Percentiles rank a stretch among this genome's conserved stretches.
These are phyloP conservation scores for Ophion slaviceki DNA, from an alignment of 2,888 invertebrate genomes.

Conservation along the genomic window DNA sequence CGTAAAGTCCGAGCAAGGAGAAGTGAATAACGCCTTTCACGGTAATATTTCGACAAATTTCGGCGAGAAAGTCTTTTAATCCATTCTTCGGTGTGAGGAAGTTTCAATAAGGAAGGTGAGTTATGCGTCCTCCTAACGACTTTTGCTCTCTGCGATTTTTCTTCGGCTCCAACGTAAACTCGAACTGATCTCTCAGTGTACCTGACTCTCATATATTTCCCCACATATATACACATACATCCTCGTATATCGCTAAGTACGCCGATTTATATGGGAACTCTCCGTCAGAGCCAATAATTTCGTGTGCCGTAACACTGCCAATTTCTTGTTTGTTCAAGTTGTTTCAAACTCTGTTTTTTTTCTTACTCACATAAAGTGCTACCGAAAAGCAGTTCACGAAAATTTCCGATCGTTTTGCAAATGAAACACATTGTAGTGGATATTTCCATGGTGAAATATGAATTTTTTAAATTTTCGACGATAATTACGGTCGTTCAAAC, in stretches of 20 bases:
- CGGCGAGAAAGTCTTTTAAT: constrained; percentile 77
- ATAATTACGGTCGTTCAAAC: no score
- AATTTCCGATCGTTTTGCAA: no score
- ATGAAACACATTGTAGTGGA: no score
- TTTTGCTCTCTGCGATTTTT: constrained; percentile 70
- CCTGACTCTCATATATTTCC: constrained; percentile 43
- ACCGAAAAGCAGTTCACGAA: neutral
- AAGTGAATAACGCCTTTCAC: constrained; percentile 72
- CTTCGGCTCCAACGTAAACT: constrained; percentile 39
- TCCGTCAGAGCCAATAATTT: constrained; percentile 1
- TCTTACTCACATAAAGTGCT: neutral
- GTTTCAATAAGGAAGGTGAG: constrained; percentile 80
- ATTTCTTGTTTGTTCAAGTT: neutral
- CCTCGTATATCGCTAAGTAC: neutral
- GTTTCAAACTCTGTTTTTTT: neutral
- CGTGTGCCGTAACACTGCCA: neutral
- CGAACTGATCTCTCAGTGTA: constrained; percentile 37
- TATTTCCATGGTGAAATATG: no score
- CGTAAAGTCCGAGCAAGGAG: constrained; percentile 38
- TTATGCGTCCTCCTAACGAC: constrained; percentile 78
- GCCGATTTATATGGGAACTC: constrained; percentile 6
- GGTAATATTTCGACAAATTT: constrained; percentile 78
- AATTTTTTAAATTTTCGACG: no score
- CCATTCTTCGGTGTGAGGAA: constrained; percentile 74
- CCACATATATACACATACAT: constrained; percentile 12